Percentiles rank a stretch among this genome's conserved stretches.
Evolutionary conservation across 1,140 invertebrate genomes (phyloP).

Genomic region (Xylocopa sonorina): DNA sequence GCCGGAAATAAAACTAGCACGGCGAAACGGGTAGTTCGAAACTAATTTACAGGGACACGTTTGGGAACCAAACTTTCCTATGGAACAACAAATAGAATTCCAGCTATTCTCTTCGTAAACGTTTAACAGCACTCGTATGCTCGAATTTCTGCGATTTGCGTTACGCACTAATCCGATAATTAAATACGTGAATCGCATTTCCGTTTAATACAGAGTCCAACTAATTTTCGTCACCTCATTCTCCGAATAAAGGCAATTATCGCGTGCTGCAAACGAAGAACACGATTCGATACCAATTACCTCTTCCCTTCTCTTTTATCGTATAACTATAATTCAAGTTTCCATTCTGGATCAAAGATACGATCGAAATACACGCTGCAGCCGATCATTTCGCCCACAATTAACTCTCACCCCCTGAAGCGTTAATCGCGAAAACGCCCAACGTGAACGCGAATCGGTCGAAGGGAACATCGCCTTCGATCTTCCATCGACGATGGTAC

Average conservation of each 20-base stretch:
- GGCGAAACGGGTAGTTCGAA: neutral
- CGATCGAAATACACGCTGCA: too few species aligned
- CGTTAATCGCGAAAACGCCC: conserved; percentile 9
- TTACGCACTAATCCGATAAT: neutral
- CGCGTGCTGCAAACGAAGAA: too few species aligned
- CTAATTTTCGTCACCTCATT: too few species aligned
- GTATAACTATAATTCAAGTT: too few species aligned
- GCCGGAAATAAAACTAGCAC: neutral
- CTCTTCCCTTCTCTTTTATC: too few species aligned
- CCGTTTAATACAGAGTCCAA: too few species aligned
- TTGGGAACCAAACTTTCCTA: neutral
- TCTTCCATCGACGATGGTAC: neutral
- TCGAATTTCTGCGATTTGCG: neutral
- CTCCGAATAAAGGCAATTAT: too few species aligned
- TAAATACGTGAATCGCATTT: too few species aligned
- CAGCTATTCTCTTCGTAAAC: neutral
- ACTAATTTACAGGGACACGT: conserved; percentile 1
- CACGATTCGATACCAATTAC: too few species aligned
- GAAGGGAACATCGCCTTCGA: conserved; percentile 9
- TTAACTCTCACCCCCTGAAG: neutral
- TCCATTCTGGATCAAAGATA: too few species aligned
- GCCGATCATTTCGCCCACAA: neutral
- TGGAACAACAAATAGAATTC: neutral
- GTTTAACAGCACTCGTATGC: neutral
- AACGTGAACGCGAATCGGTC: neutral